Percentiles rank a stretch among this genome's conserved stretches.
These are phyloP conservation scores for Romanogobio albipinnatus DNA, from an alignment of 2,113 vertebrate genomes.

Conservation along the genomic window DNA sequence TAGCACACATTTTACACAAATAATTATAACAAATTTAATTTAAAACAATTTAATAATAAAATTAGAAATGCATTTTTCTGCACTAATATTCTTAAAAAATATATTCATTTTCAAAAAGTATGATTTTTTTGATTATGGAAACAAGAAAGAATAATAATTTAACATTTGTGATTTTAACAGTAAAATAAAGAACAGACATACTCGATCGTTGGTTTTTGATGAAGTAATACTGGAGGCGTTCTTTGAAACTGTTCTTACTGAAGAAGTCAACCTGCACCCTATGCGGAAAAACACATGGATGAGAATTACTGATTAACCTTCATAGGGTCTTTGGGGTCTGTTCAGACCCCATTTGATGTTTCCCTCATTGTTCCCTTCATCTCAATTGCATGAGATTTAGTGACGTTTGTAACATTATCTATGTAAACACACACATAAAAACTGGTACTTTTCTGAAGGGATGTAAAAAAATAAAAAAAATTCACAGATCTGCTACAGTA, in stretches of 20 bases:
- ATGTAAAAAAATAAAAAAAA: too few relatives aligned
- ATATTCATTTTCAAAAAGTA: neutral
- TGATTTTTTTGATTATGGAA: slow-evolving; percentile 26
- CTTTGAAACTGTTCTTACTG: slow-evolving; percentile 88
- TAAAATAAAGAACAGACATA: slow-evolving; percentile 67
- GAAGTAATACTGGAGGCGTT: slow-evolving; percentile 86
- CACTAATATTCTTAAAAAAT: neutral
- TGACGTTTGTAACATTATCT: too few relatives aligned
- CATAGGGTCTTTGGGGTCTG: too few relatives aligned
- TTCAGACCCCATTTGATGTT: too few relatives aligned
- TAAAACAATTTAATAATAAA: neutral
- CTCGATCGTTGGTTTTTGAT: slow-evolving; percentile 92
- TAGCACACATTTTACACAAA: neutral
- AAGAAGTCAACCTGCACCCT: slow-evolving; percentile 89
- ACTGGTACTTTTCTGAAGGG: too few relatives aligned
- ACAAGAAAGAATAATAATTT: neutral
- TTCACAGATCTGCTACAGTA: too few relatives aligned
- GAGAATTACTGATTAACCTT: slow-evolving; percentile 45
- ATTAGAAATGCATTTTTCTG: neutral
- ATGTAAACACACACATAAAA: too few relatives aligned
- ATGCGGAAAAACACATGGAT: slow-evolving; percentile 12
- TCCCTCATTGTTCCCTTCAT: too few relatives aligned
- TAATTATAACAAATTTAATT: neutral
- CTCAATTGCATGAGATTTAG: too few relatives aligned
- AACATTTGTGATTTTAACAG: neutral